phyloP scores from a whole-genome alignment of 2,888 invertebrate species.

The Eubasilissa splendida region DNA sequence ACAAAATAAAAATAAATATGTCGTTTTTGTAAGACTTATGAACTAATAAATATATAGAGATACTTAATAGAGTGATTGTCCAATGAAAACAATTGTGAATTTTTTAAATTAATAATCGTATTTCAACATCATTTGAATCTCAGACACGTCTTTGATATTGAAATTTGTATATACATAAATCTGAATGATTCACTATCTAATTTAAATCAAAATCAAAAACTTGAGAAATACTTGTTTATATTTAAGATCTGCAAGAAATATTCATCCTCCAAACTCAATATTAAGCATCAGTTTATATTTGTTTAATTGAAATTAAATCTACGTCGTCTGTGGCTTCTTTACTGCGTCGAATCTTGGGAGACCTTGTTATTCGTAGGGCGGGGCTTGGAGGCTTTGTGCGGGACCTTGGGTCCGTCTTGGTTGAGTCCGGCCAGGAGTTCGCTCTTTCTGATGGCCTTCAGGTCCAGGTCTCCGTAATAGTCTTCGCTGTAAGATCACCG shows the following conservation, averaged over 20 bases:
- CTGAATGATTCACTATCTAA: too few relatives aligned
- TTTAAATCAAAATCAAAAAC: too few relatives aligned
- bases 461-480: constrained; percentile 95
- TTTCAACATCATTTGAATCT: too few relatives aligned
- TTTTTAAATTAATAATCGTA: too few relatives aligned
- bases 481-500: constrained; percentile 85
- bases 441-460: constrained; percentile 95
- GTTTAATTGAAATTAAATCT: background rate
- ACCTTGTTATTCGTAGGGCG: constrained; percentile 64
- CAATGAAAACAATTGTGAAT: too few relatives aligned
- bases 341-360: constrained; percentile 2
- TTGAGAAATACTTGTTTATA: too few relatives aligned
- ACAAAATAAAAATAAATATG: constrained; percentile 48
- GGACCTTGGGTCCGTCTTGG: constrained; percentile 72
- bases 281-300: background rate
- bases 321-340: background rate
- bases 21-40: constrained; percentile 33
- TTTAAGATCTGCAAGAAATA: too few relatives aligned
- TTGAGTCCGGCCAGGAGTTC: constrained; percentile 88
- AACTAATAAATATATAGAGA: too few relatives aligned
- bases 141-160: too few relatives aligned
- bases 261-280: too few relatives aligned
- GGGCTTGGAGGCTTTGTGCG: constrained; percentile 71
- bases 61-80: too few relatives aligned
- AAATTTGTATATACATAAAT: too few relatives aligned